Conservation (phyloP, 2,797 vertebrate species). For the Novumbra hubbsi region DNA sequence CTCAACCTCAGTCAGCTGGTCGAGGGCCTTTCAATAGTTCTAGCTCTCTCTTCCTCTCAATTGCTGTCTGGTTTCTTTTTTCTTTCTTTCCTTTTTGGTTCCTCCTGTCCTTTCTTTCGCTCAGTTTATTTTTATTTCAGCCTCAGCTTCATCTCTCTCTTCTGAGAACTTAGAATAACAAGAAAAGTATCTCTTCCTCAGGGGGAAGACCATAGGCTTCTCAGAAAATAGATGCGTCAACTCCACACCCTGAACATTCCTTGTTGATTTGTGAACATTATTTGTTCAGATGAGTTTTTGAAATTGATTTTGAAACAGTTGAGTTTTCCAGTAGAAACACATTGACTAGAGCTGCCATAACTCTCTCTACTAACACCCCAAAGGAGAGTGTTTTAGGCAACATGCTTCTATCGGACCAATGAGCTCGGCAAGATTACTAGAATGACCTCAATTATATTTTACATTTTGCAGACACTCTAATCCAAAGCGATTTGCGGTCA, state of each 20-base stretch:
- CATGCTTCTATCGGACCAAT: slow-evolving; percentile 9
- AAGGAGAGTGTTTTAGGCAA: neutral
- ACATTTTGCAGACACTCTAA: no score
- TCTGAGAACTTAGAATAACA: slow-evolving; percentile 5
- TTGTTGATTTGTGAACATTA: neutral
- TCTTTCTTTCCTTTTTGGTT: neutral
- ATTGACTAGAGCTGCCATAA: neutral
- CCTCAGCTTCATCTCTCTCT: no score
- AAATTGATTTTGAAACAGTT: no score
- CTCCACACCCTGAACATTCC: neutral
- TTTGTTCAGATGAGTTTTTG: neutral
- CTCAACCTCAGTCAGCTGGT: slow-evolving; percentile 60
- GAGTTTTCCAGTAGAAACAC: neutral
- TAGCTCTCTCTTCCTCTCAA: slow-evolving; percentile 25
- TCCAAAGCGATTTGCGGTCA: no score
- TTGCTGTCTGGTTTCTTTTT: neutral
- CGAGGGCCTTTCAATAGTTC: slow-evolving; percentile 17
- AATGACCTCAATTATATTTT: no score
- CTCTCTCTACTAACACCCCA: neutral
- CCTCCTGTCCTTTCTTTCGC: neutral
- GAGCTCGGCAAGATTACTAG: neutral
- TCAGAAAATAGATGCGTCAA: neutral
- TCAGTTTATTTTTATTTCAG: neutral
- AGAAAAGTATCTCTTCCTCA: neutral
- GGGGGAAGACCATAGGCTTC: neutral